These are phyloP conservation scores for Cyclina sinensis DNA, from an alignment of 1,140 invertebrate genomes.

Conservation along the genomic window DNA sequence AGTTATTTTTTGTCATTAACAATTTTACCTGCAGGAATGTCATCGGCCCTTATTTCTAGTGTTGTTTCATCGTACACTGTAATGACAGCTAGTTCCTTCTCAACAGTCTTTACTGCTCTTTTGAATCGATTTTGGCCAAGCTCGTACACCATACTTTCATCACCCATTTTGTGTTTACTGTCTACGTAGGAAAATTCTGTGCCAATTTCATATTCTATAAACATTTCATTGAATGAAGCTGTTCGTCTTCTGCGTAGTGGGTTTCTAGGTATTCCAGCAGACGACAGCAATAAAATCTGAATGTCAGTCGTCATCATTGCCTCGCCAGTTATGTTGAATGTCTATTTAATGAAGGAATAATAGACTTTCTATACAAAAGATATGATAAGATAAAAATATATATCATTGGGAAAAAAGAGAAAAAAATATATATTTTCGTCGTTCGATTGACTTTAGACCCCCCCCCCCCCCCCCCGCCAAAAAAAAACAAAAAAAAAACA, in stretches of 20 bases:
- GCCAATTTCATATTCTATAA: too few species aligned
- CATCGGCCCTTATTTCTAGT: background rate
- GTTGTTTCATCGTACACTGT: background rate
- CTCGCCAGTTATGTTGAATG: background rate
- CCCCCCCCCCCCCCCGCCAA: too few species aligned
- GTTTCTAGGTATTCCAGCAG: background rate
- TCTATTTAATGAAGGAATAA: background rate
- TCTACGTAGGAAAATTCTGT: too few species aligned
- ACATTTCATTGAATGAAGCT: background rate
- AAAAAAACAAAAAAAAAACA: too few species aligned
- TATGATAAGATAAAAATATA: too few species aligned
- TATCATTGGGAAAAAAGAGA: too few species aligned
- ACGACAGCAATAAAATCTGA: background rate
- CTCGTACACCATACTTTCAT: too few species aligned
- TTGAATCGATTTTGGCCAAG: background rate
- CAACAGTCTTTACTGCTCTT: background rate
- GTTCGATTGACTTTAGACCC: too few species aligned
- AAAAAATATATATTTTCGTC: too few species aligned
- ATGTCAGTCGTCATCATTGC: background rate
- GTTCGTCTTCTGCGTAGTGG: background rate
- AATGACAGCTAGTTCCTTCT: background rate
- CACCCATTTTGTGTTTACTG: too few species aligned
- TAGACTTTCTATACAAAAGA: too few species aligned
- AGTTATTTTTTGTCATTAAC: too few species aligned
- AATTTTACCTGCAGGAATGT: background rate